Conservation (phyloP, 2,113 vertebrate genomes). For the Chaetorhynchus papuensis region DNA sequence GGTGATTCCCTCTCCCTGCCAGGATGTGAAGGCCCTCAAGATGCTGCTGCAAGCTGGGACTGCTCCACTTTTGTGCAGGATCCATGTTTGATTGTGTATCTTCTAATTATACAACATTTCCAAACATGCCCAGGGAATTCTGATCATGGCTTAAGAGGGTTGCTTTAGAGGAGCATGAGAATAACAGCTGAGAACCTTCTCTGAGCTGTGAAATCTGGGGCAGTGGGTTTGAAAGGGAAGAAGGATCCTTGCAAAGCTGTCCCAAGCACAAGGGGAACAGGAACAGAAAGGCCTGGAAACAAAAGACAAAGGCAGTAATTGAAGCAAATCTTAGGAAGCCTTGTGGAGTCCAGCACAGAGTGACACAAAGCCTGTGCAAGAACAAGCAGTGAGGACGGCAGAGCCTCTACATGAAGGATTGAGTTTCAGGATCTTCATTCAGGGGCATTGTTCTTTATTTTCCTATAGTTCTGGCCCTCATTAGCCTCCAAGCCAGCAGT, state of each 20-base stretch:
- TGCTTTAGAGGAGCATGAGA: not conserved
- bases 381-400: not conserved
- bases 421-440: not conserved
- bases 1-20: not conserved
- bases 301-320: not conserved
- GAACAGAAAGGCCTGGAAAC: not conserved
- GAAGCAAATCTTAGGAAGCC: not conserved
- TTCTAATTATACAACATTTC: not conserved
- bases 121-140: not conserved
- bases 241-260: not conserved
- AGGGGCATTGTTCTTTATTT: not conserved
- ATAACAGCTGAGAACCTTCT: not conserved
- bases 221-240: not conserved
- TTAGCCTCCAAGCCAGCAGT: not conserved
- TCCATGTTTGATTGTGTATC: not conserved
- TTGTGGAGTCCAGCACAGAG: not conserved
- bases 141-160: not conserved
- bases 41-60: not conserved
- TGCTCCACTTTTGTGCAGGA: not conserved
- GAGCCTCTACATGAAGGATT: not conserved
- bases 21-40: not conserved
- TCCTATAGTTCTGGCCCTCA: not conserved
- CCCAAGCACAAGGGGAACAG: not conserved
- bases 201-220: not conserved
- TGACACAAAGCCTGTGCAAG: not conserved